Evolutionary conservation across 2,888 invertebrate genomes (phyloP).

Genomic region (Tineola bisselliella): DNA sequence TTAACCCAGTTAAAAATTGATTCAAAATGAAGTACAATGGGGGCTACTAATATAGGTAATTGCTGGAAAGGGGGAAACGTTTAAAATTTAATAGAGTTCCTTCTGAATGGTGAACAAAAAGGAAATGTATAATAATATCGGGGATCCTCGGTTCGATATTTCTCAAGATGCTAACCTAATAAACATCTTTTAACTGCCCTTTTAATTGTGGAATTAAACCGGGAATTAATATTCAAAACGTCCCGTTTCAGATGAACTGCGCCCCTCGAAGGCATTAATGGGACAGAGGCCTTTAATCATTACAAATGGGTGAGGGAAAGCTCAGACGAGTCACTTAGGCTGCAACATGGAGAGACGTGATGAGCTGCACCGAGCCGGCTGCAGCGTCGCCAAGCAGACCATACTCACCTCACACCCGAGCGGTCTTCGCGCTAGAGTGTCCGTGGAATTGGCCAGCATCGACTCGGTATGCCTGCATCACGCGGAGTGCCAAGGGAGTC

Average conservation of each 20-base stretch:
- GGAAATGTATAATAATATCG: constrained; percentile 11
- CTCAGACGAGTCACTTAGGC: background rate
- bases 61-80: constrained; percentile 10
- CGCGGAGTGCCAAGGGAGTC: constrained; percentile 41
- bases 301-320: constrained; percentile 1
- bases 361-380: constrained; percentile 50
- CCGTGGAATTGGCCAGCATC: constrained; percentile 58
- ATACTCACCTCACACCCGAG: constrained; percentile 58
- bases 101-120: background rate
- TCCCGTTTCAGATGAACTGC: constrained; percentile 14
- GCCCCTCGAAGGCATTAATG: constrained; percentile 3
- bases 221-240: constrained; percentile 16
- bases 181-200: constrained; percentile 26
- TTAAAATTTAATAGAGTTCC: constrained; percentile 13
- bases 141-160: background rate
- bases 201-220: constrained; percentile 33
- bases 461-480: constrained; percentile 45
- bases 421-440: constrained; percentile 54
- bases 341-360: constrained; percentile 47
- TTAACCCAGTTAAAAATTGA: too few species aligned
- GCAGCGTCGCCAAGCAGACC: constrained; percentile 60
- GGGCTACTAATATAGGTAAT: constrained; percentile 23
- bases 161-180: constrained; percentile 25
- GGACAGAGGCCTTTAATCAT: background rate
- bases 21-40: too few species aligned